Conservation (phyloP, 1,140 invertebrate genomes). For the Akabosia matsudoensis region DNA sequence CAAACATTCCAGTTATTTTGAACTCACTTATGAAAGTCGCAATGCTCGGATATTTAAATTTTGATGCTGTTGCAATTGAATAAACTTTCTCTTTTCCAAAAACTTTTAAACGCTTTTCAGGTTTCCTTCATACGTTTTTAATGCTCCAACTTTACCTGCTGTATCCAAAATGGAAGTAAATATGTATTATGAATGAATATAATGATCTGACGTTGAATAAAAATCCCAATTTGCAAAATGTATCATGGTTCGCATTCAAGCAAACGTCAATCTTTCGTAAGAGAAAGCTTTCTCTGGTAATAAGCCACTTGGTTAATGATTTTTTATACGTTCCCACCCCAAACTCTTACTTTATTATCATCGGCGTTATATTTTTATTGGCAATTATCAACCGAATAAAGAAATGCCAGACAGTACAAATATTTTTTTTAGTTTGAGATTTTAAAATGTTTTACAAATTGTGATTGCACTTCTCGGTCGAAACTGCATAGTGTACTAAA, state of each 20-base stretch:
- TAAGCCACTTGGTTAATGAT: too few relatives aligned
- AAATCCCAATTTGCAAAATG: background rate
- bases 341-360: background rate
- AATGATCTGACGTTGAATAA: background rate
- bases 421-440: background rate
- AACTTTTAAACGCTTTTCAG: too few relatives aligned
- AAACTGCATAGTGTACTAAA: background rate
- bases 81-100: too few relatives aligned
- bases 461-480: background rate
- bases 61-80: too few relatives aligned
- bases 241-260: background rate
- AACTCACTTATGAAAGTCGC: too few relatives aligned
- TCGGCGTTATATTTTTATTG: slow-evolving; percentile 23
- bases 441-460: slow-evolving; percentile 19
- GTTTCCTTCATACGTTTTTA: too few relatives aligned
- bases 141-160: too few relatives aligned
- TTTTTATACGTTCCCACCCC: too few relatives aligned
- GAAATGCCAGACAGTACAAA: slow-evolving; percentile 22
- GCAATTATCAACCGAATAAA: slow-evolving; percentile 9
- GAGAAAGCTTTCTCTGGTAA: too few relatives aligned
- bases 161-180: too few relatives aligned
- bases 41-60: too few relatives aligned
- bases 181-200: background rate
- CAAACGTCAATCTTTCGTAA: background rate
- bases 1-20: too few relatives aligned